Evolutionary conservation across 2,888 invertebrate species (phyloP), one percentile per base, ranked within the genome.

Genomic region (Mayetiola destructor): DNA sequence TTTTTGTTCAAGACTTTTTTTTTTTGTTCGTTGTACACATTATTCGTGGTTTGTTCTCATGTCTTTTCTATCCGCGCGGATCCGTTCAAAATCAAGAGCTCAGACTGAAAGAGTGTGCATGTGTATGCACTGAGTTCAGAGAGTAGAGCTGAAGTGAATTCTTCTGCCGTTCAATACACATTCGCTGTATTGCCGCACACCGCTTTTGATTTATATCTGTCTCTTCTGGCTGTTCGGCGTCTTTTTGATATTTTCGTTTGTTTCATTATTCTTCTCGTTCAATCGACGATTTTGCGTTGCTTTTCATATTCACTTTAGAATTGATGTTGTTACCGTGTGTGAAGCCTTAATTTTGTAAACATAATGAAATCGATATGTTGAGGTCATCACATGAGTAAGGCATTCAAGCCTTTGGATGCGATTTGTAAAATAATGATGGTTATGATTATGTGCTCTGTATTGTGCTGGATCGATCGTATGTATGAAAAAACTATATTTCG

Each of bases 191-290:
- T 27, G 48, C 48, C 48, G 48, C 48, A 48, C 48, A 48, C 27
- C 48, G 48, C 27, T 27, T 48, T 48, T 48, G 48, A 48, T 48
- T 48, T 48, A 48, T 48, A 48, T 48, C 48, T 48, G 48, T 48
- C 48, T 48, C 48, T 48, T 48, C 48, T 48, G 48, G 48, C 48
- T 48, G 48, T 27, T 48, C 48, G 48, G 48, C 27, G n/a, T n/a
- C 29, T 14, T 27, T 48, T 48, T 48, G 48, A 48, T 48, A 23
- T n/a, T 48, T 48, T 27, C n/a, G 23, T 9, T 23, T 48, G 48
- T 48, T 48, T 48, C 27, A 48, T 27, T 48, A 27, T 23, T 16
- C 36, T 12, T 5, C 36, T 36, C 14, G 12, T 36, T 36, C 14
- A 4, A 5, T 12, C 14, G 12, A 9, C n/a, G n/a, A 27, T 48